phyloP scores from a whole-genome alignment of 2,113 vertebrate genomes.

The Phalacrocorax brasilianus region DNA sequence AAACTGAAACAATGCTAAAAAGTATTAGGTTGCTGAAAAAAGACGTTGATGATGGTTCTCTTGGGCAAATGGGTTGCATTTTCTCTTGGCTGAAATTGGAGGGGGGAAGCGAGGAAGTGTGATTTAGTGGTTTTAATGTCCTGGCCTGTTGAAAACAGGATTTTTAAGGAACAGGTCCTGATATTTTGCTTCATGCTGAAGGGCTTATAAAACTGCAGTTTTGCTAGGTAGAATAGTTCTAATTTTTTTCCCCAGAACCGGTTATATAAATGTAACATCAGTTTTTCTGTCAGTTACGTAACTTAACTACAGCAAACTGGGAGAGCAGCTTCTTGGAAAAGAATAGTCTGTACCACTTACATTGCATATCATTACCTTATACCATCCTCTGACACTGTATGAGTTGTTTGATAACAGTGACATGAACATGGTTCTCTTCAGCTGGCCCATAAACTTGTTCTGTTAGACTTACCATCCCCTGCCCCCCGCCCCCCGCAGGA shows the following conservation, averaged over 20 bases:
- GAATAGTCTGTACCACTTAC: background rate
- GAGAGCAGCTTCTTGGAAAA: background rate
- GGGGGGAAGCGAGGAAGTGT: background rate
- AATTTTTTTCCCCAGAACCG: background rate
- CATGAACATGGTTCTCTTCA: background rate
- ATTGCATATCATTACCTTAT: background rate
- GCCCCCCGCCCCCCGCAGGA: no score
- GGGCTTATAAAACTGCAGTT: background rate
- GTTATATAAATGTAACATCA: background rate
- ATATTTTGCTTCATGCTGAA: background rate
- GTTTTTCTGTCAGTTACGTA: background rate
- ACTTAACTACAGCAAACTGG: background rate
- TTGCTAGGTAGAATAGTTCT: background rate
- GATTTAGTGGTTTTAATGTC: background rate
- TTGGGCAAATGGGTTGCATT: background rate
- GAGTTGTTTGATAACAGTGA: background rate
- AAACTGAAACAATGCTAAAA: background rate
- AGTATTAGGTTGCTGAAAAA: background rate
- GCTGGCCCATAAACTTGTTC: background rate
- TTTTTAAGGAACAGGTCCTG: constrained; percentile 7
- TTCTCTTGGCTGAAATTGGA: background rate
- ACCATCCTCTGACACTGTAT: background rate
- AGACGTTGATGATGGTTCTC: background rate
- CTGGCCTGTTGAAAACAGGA: background rate
- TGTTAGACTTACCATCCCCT: background rate